Base-by-base conservation (phyloP, 2,797 vertebrate species). In the Sebastes alutus region DNA sequence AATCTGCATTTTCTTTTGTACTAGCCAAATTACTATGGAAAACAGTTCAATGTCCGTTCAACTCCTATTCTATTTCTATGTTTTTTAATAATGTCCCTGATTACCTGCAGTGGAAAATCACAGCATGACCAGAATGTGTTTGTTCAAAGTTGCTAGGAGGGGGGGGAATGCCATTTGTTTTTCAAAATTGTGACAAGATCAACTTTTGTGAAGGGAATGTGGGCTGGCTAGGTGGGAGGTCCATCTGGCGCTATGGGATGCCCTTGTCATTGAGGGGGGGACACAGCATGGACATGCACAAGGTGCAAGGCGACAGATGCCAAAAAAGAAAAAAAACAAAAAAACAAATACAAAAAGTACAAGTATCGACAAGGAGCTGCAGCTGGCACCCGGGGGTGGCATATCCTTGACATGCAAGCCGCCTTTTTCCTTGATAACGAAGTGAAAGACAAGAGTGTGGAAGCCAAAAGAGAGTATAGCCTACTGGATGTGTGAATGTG, bases 221-320 rank as follows among this genome's bases (percentile, higher is more conserved):
- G 82, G 85, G 89, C 84, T 86, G 72, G 72, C 87, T 54, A 73
- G 79, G 89, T 87, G 82, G 91, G 91, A 87, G 92, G 92, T 92
- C 95, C 95, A 96, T 95, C 94, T 96, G 95, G 94, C 91, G 30
- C 87, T 54, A 87, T 87, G 84, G 93, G 92, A 88, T 85, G 92
- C 92, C 93, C 91, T 95, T 95, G 91, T 93, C 94, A 93, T 87
- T 90, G 84, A 33, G 83, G 76, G 61, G 87, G 85, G 83, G 89
- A 87, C 80, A 76, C 92, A 90, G 92, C 89, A 89, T 90, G 85
- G 93, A 94, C 91, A 65, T 70, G 71, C 84, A 82, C 89, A 86
- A 73, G 81, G 83, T 93, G 91, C 84, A 76, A 77, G 91, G 78
- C 82, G 92, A 94, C 94, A 95, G 91, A 95, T 95, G 94, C 88